Evolutionary conservation across 2,113 vertebrate genomes (phyloP), one percentile per base, ranked within the genome.

Genomic region (Ploceus nigricollis): DNA sequence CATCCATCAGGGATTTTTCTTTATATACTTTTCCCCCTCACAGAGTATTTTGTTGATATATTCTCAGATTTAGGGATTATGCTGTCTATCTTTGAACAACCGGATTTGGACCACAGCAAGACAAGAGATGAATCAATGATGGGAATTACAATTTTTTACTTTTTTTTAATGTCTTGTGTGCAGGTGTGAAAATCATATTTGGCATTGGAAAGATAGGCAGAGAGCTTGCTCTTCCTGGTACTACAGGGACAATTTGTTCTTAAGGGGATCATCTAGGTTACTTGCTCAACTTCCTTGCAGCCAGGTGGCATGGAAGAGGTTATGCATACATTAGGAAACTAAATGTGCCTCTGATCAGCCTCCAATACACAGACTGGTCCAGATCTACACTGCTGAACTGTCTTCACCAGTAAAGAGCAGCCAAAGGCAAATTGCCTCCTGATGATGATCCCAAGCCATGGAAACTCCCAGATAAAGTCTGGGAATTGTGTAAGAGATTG

Each of bases 361-460:
- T 65, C 28, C 53, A 45, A 8, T 12, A 40, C 5, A 53, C 7
- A 45, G 13, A 7, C 2, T 30, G 21, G 11, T 37, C 18, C 56
- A 53, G 54, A 87, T 48, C 11, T 40, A n/a, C 13, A 11, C 4
- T 63, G 8, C 8, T 45, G n/a, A 69, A 56, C 20, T 30, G 13
- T 50, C 17, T 71, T 79, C 19, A 72, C 15, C 17, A 89, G 10
- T 12, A 56, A 18, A 60, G 18, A 42, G 18, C 37, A 5, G 22
- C 7, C 17, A 57, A 22, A 44, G 6, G 24, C 5, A 89, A 60
- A 57, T 28, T 90, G 4, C 5, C 5, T 73, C 9, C 15, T 45
- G 10, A 13, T 0, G 0, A 42, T 25, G 14, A 53, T n/a, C 8
- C 2, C 6, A 10, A 14, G 9, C 15, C 27, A 24, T 11, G 72